A percentile compares a stretch with the other conserved stretches of the same genome.
These are phyloP conservation scores for Sylvicola cinctus DNA, from an alignment of 2,888 invertebrate species.

Conservation along the genomic window DNA sequence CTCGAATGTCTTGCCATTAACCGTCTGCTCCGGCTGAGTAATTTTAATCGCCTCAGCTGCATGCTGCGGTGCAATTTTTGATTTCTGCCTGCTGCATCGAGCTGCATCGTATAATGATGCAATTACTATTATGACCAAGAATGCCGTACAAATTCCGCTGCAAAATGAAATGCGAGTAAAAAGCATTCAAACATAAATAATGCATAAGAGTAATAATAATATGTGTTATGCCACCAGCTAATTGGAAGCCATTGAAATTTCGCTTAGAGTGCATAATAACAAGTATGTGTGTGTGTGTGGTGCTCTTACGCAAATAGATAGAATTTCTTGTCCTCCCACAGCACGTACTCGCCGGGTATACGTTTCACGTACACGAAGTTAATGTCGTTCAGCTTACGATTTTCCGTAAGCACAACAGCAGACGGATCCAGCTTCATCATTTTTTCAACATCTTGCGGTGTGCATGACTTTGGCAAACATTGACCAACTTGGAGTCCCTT, in stretches of 20 bases:
- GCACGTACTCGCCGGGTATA: slow-evolving; percentile 45
- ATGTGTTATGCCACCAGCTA: too few species aligned
- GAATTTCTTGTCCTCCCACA: slow-evolving; percentile 41
- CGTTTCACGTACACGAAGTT: slow-evolving; percentile 31
- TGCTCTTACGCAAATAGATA: slow-evolving; percentile 41
- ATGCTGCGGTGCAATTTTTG: too few species aligned
- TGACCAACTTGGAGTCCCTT: slow-evolving; percentile 44
- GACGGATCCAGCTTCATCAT: slow-evolving; percentile 23
- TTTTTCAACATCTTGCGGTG: slow-evolving; percentile 28
- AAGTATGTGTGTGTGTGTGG: slow-evolving; percentile 3
- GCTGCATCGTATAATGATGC: too few species aligned
- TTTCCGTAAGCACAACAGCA: slow-evolving; percentile 14
- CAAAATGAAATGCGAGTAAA: too few species aligned
- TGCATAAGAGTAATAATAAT: too few species aligned
- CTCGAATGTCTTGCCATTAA: slow-evolving; percentile 18
- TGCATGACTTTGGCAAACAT: slow-evolving; percentile 52
- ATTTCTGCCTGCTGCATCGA: too few species aligned
- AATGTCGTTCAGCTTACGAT: not conserved
- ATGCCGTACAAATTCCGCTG: too few species aligned
- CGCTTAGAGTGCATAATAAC: not conserved
- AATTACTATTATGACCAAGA: too few species aligned
- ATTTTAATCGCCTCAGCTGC: too few species aligned
- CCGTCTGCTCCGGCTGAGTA: not conserved
- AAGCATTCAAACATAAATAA: too few species aligned
- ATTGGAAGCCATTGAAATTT: too few species aligned